These are phyloP conservation scores for Poecilus cupreus DNA, from an alignment of 2,888 invertebrate species.

Conservation along the genomic window DNA sequence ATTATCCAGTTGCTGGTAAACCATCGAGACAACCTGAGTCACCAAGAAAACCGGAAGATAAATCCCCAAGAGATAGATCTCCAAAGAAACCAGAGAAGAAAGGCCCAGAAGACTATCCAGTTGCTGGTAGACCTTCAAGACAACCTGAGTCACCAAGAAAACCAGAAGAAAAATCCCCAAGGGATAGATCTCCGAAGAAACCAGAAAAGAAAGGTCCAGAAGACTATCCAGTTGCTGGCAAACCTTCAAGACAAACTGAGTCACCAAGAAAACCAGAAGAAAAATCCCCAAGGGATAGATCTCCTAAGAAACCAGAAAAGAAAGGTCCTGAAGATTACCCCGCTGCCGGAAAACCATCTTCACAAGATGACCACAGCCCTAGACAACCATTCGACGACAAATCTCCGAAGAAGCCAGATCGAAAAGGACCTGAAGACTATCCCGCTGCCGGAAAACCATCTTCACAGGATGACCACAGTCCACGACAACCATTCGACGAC, in stretches of 20 bases:
- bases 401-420: conserved; percentile 10
- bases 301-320: neutral
- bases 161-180: neutral
- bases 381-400: neutral
- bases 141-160: neutral
- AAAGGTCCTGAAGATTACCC: conserved; percentile 10
- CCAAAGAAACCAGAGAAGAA: neutral
- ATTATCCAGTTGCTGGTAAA: conserved; percentile 5
- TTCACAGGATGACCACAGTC: neutral
- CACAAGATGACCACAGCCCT: neutral
- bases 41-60: neutral
- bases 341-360: neutral
- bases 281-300: neutral
- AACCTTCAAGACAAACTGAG: conserved; percentile 61
- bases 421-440: conserved; percentile 18
- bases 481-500: neutral
- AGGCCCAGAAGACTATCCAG: neutral
- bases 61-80: neutral
- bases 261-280: neutral
- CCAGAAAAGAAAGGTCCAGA: too few relatives aligned
- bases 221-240: conserved; percentile 62
- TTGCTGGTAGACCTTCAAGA: conserved; percentile 63
- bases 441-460: conserved; percentile 2
- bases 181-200: too few relatives aligned
- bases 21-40: neutral